Base-by-base conservation (phyloP, 2,797 vertebrate species). In the Periparus ater region DNA sequence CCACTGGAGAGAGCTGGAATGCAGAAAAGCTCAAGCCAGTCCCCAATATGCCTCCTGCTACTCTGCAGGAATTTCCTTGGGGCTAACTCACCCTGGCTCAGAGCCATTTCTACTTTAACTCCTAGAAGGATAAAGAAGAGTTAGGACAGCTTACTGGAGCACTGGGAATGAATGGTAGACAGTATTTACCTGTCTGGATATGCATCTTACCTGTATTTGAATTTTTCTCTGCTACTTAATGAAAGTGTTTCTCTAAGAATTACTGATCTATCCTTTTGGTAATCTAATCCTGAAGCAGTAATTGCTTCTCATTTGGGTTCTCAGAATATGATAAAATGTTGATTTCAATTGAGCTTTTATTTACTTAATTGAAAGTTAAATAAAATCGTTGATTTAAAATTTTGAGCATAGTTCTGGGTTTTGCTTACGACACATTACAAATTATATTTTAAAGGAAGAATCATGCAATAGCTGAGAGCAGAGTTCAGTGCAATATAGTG, bases 11-110 rank as follows among this genome's bases (percentile, higher is more conserved):
- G 85, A 95, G 77, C 55, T 90, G 80, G 92, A 92, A 95, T 90
- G 88, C 89, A 93, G 83, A 92, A 93, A 73, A 63, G 73, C 85
- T 90, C 45, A 11, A 86, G 90, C 85, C 88, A 32, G 36, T 94
- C 94, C 88, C 88, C 77, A 76, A 0, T n/a, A 18, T 87, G 89
- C 80, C 85, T 88, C 94, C 62, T 91, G 95, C 84, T 90, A 79
- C 91, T 95, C 93, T 85, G 89, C 74, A 89, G 95, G 96, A 96
- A 95, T 96, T 94, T 88, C 90, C 94, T 90, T 84, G 89, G 85
- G 95, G 95, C 88, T 65, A 91, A 62, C 62, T 88, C 87, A 29
- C 32, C 1, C 87, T 95, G 91, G 91, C 93, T 95, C 27, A 0
- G 22, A 81, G 92, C 92, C 91, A 89, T 76, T 78, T 89, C 58